Percentiles rank a stretch among this genome's conserved stretches.
Conservation (phyloP, 2,888 invertebrate genomes). For the Anticlea derivata region DNA sequence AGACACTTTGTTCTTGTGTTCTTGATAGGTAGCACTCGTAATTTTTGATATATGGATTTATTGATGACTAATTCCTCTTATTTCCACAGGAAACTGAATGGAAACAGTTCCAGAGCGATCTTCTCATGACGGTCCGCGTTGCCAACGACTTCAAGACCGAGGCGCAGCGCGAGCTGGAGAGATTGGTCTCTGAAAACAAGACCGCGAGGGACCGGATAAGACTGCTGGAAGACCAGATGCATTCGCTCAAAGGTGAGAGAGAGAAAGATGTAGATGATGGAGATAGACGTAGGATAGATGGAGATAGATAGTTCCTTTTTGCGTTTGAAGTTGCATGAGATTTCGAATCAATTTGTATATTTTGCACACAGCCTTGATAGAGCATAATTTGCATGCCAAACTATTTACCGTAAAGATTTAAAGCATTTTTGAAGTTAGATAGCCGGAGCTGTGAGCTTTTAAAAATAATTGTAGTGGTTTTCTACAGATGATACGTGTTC, state of each 20-base stretch:
- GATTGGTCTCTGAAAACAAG: constrained; percentile 92
- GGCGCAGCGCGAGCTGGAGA: constrained; percentile 92
- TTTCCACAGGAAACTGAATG: constrained; percentile 90
- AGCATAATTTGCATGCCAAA: no score
- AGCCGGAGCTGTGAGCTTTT: no score
- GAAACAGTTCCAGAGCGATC: constrained; percentile 97
- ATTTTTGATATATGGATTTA: no score
- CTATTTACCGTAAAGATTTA: no score
- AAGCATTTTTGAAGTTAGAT: no score
- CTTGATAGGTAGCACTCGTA: no score
- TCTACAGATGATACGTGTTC: no score
- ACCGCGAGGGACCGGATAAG: constrained; percentile 90
- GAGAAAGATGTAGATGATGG: not conserved
- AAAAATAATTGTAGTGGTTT: no score
- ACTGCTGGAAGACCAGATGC: constrained; percentile 90
- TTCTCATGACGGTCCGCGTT: constrained; percentile 95
- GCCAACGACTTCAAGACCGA: constrained; percentile 99
- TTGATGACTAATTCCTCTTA: no score
- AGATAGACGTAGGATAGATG: not conserved
- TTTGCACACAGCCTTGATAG: no score
- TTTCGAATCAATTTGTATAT: no score
- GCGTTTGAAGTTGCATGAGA: constrained; percentile 19
- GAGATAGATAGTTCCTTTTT: constrained; percentile 15
- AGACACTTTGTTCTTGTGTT: no score
- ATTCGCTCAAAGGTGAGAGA: constrained; percentile 88